phyloP scores from a whole-genome alignment of 2,113 vertebrate genomes.

The Thinocorus orbignyianus region DNA sequence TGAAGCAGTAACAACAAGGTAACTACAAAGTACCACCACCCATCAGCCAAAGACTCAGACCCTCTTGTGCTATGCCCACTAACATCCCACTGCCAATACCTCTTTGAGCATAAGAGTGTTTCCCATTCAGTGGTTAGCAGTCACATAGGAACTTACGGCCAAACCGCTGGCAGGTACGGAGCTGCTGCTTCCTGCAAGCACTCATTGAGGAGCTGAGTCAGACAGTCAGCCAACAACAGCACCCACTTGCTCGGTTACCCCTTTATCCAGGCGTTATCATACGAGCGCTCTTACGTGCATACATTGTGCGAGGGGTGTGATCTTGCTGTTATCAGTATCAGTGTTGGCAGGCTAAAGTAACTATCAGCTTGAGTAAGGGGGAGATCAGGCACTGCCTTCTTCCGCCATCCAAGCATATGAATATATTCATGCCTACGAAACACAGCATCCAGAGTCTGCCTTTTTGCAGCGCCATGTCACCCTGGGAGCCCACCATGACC shows the following conservation, averaged over 20 bases:
- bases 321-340: not conserved
- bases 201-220: not conserved
- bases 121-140: fast-evolving
- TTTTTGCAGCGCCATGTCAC: fast-evolving
- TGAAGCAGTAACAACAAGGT: not conserved
- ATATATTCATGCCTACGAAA: not conserved
- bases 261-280: not conserved
- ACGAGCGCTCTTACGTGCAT: fast-evolving
- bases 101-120: fast-evolving
- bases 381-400: not conserved
- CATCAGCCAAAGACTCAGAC: not conserved
- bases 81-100: fast-evolving
- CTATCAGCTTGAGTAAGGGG: not conserved
- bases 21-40: not conserved
- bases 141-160: fast-evolving
- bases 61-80: not conserved
- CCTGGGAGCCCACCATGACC: not conserved
- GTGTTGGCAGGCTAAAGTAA: not conserved
- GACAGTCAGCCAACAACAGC: fast-evolving
- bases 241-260: fast-evolving
- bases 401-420: fast-evolving
- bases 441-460: fast-evolving
- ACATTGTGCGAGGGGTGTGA: fast-evolving
- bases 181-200: fast-evolving
- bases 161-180: fast-evolving